phyloP scores from a whole-genome alignment of 2,888 invertebrate genomes.

The Drosophila nr. medialis region DNA sequence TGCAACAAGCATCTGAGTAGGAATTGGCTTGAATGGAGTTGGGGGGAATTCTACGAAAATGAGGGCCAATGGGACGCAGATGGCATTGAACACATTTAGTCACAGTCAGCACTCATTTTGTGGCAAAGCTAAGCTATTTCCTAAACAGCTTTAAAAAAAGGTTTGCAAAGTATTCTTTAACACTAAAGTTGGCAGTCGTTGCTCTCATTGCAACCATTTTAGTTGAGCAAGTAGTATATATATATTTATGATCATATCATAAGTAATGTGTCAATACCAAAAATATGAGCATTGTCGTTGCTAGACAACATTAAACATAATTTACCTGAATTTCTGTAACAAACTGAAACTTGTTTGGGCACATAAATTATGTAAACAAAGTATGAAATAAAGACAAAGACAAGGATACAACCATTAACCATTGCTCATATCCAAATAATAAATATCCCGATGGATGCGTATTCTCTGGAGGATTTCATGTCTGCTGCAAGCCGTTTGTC shows the following conservation, averaged over 20 bases:
- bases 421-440: neutral
- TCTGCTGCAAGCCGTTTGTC: constrained; percentile 25
- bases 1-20: constrained; percentile 2
- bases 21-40: neutral
- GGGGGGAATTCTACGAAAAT: constrained; percentile 16
- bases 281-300: neutral
- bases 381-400: neutral
- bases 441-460: neutral
- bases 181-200: neutral
- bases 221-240: neutral
- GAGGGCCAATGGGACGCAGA: neutral
- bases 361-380: constrained; percentile 1
- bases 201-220: neutral
- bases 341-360: neutral
- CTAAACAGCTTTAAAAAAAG: neutral
- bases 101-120: neutral
- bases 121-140: neutral
- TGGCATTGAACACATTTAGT: neutral
- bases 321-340: neutral
- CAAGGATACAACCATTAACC: neutral
- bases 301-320: neutral
- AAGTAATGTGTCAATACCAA: neutral
- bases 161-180: neutral
- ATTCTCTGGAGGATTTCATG: neutral
- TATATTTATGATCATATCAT: neutral